Base-by-base conservation (phyloP, 92 coral and sea anemone genomes). In the Chrysogorgia sp. region DNA sequence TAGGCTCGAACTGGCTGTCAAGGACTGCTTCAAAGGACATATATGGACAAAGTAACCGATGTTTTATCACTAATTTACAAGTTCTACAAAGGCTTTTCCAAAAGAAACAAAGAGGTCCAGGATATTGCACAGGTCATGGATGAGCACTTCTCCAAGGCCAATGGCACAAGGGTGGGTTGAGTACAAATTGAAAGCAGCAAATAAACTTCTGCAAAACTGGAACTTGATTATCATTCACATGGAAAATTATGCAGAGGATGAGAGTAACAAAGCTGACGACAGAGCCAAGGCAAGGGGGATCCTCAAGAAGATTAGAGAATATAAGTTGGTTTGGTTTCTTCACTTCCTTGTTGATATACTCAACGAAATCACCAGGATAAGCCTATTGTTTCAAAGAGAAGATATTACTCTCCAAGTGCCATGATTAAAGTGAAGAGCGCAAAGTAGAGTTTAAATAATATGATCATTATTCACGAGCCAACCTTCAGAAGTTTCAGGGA, bases 271-370 rank as follows among this genome's bases (percentile, higher is more conserved):
- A 52, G 77, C 79, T 45, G 68, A 53, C 48, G 66, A 80, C 58
- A 33, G 84, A 65, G 55, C 64, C 65, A 80, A 80, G 52, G 84
- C 63, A 49, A 80, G 67, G 67, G 84, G 78, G 40, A 80, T 67
- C 37, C 77, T 67, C 10, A 80, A 80, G 53, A 48, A 70, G 23
- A 20, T 81, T 57, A 55, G 48, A 67, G 50, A 35, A 56, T 81
- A 81, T 40, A 81, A 81, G 85, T 53, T 81, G 48, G 48, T 47
- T 0, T 72, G 79, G 79, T 50, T 25, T 47, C 32, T 47, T 8
- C 13, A 75, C 66, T 77, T 61, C 22, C 15, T 77, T 7, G 41
- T 34, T 37, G 74, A 77, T 77, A 71, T 76, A 0, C 81, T 76
- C 17, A 26, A 1, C 43, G 82, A 77, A 77, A 62, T 63, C 31